A percentile compares a stretch with the other conserved stretches of the same genome.
phyloP scores from a whole-genome alignment of 2,113 vertebrate species.

The Helogale parvula region DNA sequence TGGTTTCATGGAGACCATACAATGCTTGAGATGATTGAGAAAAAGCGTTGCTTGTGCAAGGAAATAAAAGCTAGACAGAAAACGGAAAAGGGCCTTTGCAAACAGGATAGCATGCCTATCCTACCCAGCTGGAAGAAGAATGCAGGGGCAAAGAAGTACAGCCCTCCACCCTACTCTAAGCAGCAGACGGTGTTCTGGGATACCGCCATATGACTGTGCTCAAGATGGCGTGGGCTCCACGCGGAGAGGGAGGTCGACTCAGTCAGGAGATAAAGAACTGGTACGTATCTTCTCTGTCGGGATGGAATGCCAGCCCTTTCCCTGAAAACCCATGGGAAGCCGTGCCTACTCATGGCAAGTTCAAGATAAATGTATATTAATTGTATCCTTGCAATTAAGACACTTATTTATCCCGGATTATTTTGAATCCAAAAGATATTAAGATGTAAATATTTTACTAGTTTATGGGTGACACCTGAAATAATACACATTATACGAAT shows the following conservation, averaged over 20 bases:
- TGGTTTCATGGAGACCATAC: slow-evolving; percentile 96
- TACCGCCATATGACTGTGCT: slow-evolving; percentile 93
- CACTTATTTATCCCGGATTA: slow-evolving; percentile 85
- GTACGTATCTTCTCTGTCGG: slow-evolving; percentile 72
- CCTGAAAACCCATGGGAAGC: slow-evolving; percentile 72
- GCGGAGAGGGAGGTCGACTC: slow-evolving; percentile 52
- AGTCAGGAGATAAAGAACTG: slow-evolving; percentile 72
- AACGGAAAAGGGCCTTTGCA: slow-evolving; percentile 95
- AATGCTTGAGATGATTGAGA: slow-evolving; percentile 99
- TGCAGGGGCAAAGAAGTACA: slow-evolving; percentile 92
- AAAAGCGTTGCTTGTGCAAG: slow-evolving; percentile 95
- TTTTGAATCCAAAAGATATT: slow-evolving; percentile 87
- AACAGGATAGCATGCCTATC: slow-evolving; percentile 98
- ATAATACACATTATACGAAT: slow-evolving; percentile 81
- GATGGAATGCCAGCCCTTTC: slow-evolving; percentile 61
- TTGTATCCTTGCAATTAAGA: slow-evolving; percentile 77
- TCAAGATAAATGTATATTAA: slow-evolving; percentile 75
- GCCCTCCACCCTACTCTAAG: slow-evolving; percentile 94
- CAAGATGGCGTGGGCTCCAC: slow-evolving; percentile 55
- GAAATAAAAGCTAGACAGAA: slow-evolving; percentile 97
- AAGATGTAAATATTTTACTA: slow-evolving; percentile 88
- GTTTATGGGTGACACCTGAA: slow-evolving; percentile 84
- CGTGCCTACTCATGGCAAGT: slow-evolving; percentile 85
- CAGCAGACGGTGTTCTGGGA: slow-evolving; percentile 97
- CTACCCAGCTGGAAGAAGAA: slow-evolving; percentile 97